Evolutionary conservation across 37 sponge, comb jelly and placozoan species (phyloP).

Genomic region (Halichondria panicea): DNA sequence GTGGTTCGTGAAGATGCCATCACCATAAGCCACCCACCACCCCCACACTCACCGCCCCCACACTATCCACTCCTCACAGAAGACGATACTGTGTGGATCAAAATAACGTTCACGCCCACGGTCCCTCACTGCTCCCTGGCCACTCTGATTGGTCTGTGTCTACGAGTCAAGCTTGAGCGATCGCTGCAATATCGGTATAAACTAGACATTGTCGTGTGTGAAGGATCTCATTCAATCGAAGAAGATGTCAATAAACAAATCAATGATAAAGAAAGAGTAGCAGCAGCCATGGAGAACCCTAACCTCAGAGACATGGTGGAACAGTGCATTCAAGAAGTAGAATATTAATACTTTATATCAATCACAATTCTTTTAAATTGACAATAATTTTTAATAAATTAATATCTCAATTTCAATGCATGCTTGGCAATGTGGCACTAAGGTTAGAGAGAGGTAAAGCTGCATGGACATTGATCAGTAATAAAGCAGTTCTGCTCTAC

Average conservation of each 20-base stretch:
- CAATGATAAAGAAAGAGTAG: conserved; percentile 92
- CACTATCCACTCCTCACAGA: neutral
- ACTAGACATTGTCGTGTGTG: conserved; percentile 65
- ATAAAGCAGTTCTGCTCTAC: too few relatives aligned
- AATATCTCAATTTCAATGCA: too few relatives aligned
- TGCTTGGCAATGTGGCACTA: too few relatives aligned
- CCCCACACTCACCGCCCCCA: neutral
- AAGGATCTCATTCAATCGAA: conserved; percentile 78
- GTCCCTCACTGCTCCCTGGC: conserved; percentile 95
- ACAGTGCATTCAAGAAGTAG: conserved; percentile 78
- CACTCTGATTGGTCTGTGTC: conserved; percentile 87
- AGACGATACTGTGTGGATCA: conserved; percentile 40
- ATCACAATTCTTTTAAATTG: too few relatives aligned
- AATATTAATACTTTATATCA: conserved; percentile 34
- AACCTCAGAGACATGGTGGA: conserved; percentile 77
- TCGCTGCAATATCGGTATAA: conserved; percentile 48
- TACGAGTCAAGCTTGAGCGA: conserved; percentile 73
- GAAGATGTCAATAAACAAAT: conserved; percentile 93
- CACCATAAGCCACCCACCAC: neutral
- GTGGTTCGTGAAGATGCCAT: conserved; percentile 77
- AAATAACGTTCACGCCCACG: conserved; percentile 82
- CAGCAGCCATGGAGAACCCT: conserved; percentile 95
- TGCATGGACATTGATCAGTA: too few relatives aligned
- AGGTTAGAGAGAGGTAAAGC: too few relatives aligned
- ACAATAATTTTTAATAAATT: too few relatives aligned